Evolutionary conservation across 1,140 invertebrate genomes (phyloP), one percentile per base, ranked within the genome.

Genomic region (Hyles vespertilio): DNA sequence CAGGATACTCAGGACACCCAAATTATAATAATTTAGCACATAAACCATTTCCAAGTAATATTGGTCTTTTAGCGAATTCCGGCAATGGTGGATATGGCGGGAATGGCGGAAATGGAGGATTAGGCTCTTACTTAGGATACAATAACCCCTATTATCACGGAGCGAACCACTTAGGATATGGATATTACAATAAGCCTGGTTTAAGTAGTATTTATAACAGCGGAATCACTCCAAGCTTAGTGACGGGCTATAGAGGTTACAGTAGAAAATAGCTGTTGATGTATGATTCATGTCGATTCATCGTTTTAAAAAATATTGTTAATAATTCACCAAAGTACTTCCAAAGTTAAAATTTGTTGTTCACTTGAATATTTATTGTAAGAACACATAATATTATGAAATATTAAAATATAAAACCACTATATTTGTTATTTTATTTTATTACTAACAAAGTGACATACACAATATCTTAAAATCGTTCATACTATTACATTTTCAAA

Each of bases 201-300:
- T 66, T 72, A 47, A 79, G 83, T 1, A 86, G 76, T 53, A 86
- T 87, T 47, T 86, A 86, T 65, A 79, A 64, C 52, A 78, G 61
- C 47, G 79, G 81, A 4, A 70, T 88, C 10, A 86, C 83, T 5
- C 85, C 85, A 3, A 88, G 72, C 49, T 67, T 85, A 59, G 83
- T 86, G 1, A 86, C 82, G 5, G 85, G 85, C 5, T 88, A 88
- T 51, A 78, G 85, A 69, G 85, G 85, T 5, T 88, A 88, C 59
- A 40, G 36, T 8, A 40, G 36, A 40, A 40, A 40, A 40, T 40
- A 40, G 8, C 22, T 48, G 12, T 11, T 48, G 22, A 22, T 22
- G 22, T 22, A 22, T 22, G 22, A 22, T 22, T 22, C 22, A 22
- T 22, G 22, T 22, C 2, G 22, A 22, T 22, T 22, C 22, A 22